These are phyloP conservation scores for Caenorhabditis zanzibari DNA, from an alignment of 2,888 invertebrate species.

Conservation along the genomic window DNA sequence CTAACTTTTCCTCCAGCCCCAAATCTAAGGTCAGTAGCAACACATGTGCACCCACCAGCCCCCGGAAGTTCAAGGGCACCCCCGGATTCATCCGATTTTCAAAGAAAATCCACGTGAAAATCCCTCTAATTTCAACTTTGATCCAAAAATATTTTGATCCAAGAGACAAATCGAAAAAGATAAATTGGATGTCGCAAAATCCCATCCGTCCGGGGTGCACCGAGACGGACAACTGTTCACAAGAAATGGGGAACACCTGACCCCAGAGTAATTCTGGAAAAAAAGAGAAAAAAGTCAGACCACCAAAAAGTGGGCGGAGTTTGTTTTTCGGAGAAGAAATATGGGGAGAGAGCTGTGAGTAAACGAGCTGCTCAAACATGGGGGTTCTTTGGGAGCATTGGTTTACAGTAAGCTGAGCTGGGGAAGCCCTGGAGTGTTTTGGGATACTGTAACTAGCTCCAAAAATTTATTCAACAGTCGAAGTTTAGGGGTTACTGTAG, in stretches of 20 bases:
- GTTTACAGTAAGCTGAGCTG: background rate
- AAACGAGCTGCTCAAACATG: background rate
- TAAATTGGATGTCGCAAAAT: background rate
- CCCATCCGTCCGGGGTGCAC: background rate
- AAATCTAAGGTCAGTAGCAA: background rate
- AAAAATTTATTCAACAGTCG: no score
- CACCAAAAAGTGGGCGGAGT: slow-evolving; percentile 10
- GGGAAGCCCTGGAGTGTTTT: background rate
- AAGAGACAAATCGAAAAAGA: background rate
- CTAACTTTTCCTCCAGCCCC: background rate
- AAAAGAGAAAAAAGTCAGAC: slow-evolving; percentile 16
- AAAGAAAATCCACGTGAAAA: background rate
- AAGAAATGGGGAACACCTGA: slow-evolving; percentile 23
- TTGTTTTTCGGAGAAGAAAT: background rate
- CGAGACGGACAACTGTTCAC: background rate
- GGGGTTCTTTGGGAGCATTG: slow-evolving; percentile 10
- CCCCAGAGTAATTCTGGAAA: slow-evolving; percentile 1
- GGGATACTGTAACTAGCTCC: background rate
- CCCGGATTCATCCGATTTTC: background rate
- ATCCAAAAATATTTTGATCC: slow-evolving; percentile 29
- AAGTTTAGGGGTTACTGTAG: no score
- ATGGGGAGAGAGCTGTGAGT: background rate
- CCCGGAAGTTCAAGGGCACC: background rate
- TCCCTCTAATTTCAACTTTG: slow-evolving; percentile 21
- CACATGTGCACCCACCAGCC: background rate